A percentile compares a stretch with the other conserved stretches of the same genome.
Evolutionary conservation across 2,888 invertebrate genomes (phyloP).

Genomic region (Drosophila greeni): DNA sequence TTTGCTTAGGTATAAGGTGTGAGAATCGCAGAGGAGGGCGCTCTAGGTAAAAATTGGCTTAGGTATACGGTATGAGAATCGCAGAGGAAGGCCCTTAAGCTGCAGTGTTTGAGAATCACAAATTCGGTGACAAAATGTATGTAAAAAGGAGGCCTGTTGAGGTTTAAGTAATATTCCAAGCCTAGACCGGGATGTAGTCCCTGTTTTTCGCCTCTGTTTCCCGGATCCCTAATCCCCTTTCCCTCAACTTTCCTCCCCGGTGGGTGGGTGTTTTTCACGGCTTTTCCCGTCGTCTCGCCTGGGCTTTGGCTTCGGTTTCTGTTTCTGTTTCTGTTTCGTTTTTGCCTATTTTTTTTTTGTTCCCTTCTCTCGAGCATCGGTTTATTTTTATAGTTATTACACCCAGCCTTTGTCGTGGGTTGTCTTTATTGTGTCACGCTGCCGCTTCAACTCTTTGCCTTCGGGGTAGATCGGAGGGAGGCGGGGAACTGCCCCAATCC

Average conservation of each 20-base stretch:
- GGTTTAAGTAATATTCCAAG: conserved; percentile 7
- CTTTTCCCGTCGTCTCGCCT: conserved; percentile 9
- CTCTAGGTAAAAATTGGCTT: too few relatives aligned
- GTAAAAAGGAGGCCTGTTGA: background rate
- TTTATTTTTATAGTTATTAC: conserved; percentile 69
- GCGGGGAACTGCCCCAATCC: conserved; percentile 11
- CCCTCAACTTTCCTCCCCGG: background rate
- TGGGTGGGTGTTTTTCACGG: conserved; percentile 7
- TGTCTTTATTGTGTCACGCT: conserved; percentile 69
- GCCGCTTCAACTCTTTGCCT: conserved; percentile 60
- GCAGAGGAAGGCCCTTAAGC: too few relatives aligned
- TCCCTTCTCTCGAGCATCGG: conserved; percentile 26
- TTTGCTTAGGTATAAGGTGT: too few relatives aligned
- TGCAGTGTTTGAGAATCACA: too few relatives aligned
- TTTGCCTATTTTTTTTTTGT: background rate
- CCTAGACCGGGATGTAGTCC: conserved; percentile 1
- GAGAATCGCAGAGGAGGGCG: too few relatives aligned
- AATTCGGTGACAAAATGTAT: conserved; percentile 60
- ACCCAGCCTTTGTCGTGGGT: conserved; percentile 52
- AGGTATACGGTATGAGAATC: too few relatives aligned
- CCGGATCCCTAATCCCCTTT: conserved; percentile 15
- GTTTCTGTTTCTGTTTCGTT: conserved; percentile 2
- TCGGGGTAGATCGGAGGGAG: background rate
- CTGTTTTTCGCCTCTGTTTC: conserved; percentile 1
- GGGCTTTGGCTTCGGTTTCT: background rate